These are phyloP conservation scores for Cheumatopsyche charites DNA, from an alignment of 1,140 invertebrate genomes.

Conservation along the genomic window DNA sequence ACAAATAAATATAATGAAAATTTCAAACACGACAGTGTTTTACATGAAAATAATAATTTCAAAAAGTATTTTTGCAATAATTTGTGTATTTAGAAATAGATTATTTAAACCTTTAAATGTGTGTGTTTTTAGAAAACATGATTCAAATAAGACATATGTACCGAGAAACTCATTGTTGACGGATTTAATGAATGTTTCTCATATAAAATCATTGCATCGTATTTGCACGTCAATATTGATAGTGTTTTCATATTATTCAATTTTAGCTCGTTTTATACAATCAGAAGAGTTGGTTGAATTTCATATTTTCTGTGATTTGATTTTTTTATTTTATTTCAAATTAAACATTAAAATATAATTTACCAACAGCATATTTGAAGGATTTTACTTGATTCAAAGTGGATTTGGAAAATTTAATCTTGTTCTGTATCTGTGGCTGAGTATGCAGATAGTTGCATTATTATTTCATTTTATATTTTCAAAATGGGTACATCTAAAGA, in stretches of 20 bases:
- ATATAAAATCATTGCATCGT: conserved; percentile 83
- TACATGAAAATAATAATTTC: too few species aligned
- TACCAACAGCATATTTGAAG: conserved; percentile 55
- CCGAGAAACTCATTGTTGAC: conserved; percentile 77
- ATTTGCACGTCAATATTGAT: conserved; percentile 82
- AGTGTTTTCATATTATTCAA: conserved; percentile 74
- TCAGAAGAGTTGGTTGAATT: conserved; percentile 69
- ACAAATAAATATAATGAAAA: too few species aligned
- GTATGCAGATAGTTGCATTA: conserved; percentile 56
- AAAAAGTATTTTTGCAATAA: too few species aligned
- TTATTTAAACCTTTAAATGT: too few species aligned
- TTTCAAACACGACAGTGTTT: too few species aligned
- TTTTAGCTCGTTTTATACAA: conserved; percentile 74
- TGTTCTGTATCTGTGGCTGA: conserved; percentile 57
- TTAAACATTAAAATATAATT: neutral
- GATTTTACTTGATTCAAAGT: conserved; percentile 55
- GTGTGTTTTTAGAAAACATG: neutral
- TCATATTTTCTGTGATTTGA: neutral
- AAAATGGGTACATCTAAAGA: neutral
- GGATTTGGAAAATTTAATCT: conserved; percentile 60
- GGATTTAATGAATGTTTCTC: conserved; percentile 74
- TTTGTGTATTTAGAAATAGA: too few species aligned
- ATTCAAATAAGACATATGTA: conserved; percentile 66
- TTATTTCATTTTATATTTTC: conserved; percentile 50
- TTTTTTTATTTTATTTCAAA: neutral